Percentiles rank a stretch among this genome's conserved stretches.
Conservation (phyloP, 2,113 vertebrate species). For the Phaethon lepturus region DNA sequence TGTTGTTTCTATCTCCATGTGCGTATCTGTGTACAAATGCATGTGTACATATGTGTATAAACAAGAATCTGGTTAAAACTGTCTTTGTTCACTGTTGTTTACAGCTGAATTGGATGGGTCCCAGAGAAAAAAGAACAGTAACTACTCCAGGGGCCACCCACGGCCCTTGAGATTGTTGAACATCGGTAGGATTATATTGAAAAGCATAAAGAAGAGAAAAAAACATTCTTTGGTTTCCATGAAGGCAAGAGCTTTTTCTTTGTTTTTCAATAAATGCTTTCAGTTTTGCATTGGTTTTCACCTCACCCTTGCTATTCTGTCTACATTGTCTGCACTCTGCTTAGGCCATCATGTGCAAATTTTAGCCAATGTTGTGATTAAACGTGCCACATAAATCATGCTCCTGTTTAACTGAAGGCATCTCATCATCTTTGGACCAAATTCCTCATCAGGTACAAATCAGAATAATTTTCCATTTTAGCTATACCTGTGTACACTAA, state of each 20-base stretch:
- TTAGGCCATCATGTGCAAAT: neutral
- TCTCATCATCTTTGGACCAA: neutral
- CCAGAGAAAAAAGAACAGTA: neutral
- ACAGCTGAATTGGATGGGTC: neutral
- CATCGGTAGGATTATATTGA: slow-evolving; percentile 16
- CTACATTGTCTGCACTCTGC: neutral
- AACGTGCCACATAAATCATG: neutral
- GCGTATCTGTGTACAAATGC: accelerated
- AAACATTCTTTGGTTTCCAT: neutral
- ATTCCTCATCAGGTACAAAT: neutral
- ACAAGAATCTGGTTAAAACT: neutral
- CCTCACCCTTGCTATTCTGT: neutral
- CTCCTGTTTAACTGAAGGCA: neutral
- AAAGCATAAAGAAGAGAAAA: neutral
- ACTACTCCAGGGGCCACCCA: neutral
- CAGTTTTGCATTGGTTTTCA: neutral
- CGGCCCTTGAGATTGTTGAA: neutral
- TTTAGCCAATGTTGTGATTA: neutral
- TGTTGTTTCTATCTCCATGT: neutral
- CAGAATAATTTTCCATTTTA: neutral
- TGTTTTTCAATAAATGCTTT: neutral
- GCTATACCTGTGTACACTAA: neutral
- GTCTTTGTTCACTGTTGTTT: neutral
- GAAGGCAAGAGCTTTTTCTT: neutral
- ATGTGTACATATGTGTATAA: neutral